Base-by-base conservation (phyloP, 2,888 invertebrate species). In the Chorisops tibialis region DNA sequence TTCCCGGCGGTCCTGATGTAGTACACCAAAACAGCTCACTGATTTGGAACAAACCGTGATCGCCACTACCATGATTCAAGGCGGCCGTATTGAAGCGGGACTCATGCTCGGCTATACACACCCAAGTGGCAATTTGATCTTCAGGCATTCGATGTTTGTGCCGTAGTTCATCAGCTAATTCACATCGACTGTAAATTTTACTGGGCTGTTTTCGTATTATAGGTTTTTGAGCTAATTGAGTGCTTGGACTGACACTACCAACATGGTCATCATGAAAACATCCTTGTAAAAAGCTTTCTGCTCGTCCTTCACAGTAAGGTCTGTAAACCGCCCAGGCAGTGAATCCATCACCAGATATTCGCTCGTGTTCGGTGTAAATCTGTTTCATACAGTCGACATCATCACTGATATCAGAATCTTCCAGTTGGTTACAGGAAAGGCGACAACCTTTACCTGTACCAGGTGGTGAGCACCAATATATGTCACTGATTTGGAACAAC, bases 31-130 rank as follows among this genome's bases (percentile, higher is more conserved):
- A 87, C 43, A 84, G 74, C 73, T 87, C 84, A 71, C 86, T 87
- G 67, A 89, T 87, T 76, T 89, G 88, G 71, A 88, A 84, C 19
- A 87, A 72, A 4, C 88, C 88, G 72, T 88, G 87, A 75, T 88
- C 88, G 2, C 83, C 83, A 69, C 85, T 86, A 71, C 80, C 78
- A 64, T 79, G 79, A 68, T 79, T 80, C 19, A 74, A 64, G 14
- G 69, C 72, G 12, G 84, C 84, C 4, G 88, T 87, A 70, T 89
- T 83, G 72, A 83, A 84, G 14, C 82, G 80, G 1, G 87, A 87
- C 74, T 89, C 89, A 76, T 87, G 85, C 70, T 82, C 82, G 12
- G 87, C 87, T 69, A 89, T 86, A 79, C 89, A 89, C 48, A 89
- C 84, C 87, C 87, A 86, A n/a, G 83, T 85, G 41, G 85, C 77